phyloP scores from a whole-genome alignment of 2,888 invertebrate genomes.

The Hypolimnas misippus region DNA sequence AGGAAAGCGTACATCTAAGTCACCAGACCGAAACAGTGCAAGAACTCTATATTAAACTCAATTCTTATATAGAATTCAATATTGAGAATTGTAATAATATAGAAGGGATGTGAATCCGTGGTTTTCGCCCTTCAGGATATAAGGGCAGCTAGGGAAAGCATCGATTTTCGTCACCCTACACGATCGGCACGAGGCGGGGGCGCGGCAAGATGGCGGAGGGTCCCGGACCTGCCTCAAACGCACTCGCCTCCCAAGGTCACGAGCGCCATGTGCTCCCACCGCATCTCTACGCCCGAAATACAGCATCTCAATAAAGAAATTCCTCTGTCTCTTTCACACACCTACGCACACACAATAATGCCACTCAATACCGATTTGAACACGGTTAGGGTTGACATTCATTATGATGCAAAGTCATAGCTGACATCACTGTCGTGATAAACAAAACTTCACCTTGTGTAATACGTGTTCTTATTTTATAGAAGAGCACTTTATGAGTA shows the following conservation, averaged over 20 bases:
- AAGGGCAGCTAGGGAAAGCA: slow-evolving; percentile 73
- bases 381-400: slow-evolving; percentile 45
- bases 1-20: background rate
- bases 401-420: slow-evolving; percentile 3
- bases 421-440: slow-evolving; percentile 4
- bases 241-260: slow-evolving; percentile 73
- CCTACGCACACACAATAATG: slow-evolving; percentile 54
- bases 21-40: background rate
- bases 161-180: slow-evolving; percentile 81
- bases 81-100: slow-evolving; percentile 39
- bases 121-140: slow-evolving; percentile 67
- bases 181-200: slow-evolving; percentile 48
- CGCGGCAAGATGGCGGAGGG: slow-evolving; percentile 75
- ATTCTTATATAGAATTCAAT: background rate
- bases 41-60: background rate
- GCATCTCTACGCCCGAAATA: slow-evolving; percentile 73
- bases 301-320: slow-evolving; percentile 67
- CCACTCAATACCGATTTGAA: slow-evolving; percentile 60
- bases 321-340: slow-evolving; percentile 56
- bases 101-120: slow-evolving; percentile 58
- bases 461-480: no score
- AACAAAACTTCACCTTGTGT: background rate
- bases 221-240: slow-evolving; percentile 80
- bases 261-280: slow-evolving; percentile 66
- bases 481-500: no score